A percentile compares a stretch with the other conserved stretches of the same genome.
Evolutionary conservation across 2,888 invertebrate genomes (phyloP).

Genomic region (Lasioglossum oenotherae): DNA sequence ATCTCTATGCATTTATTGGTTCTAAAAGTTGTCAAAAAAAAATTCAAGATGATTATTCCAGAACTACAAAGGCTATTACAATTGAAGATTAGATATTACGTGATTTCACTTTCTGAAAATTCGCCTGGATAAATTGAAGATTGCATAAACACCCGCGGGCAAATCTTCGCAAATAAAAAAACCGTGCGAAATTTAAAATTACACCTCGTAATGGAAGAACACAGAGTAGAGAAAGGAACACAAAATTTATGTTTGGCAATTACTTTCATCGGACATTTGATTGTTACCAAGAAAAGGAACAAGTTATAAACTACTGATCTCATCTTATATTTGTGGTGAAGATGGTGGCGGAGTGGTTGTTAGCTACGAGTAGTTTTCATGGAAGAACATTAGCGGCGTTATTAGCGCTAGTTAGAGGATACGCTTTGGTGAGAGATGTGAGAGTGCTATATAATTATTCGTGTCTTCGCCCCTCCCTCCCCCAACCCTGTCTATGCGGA

Average conservation of each 20-base stretch:
- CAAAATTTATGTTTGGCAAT: neutral
- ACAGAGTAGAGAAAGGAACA: neutral
- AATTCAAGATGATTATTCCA: too few relatives aligned
- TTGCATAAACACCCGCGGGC: too few relatives aligned
- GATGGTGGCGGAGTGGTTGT: slow-evolving; percentile 66
- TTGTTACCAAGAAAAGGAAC: slow-evolving; percentile 44
- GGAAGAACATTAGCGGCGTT: slow-evolving; percentile 80
- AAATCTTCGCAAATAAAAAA: too few relatives aligned
- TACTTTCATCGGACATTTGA: neutral
- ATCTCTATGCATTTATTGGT: too few relatives aligned
- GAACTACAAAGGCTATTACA: too few relatives aligned
- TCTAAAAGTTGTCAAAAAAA: too few relatives aligned
- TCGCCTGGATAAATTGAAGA: too few relatives aligned
- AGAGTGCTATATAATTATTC: slow-evolving; percentile 79
- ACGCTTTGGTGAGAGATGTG: slow-evolving; percentile 77
- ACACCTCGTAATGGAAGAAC: neutral
- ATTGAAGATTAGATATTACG: too few relatives aligned
- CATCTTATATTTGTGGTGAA: slow-evolving; percentile 63
- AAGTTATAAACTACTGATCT: slow-evolving; percentile 53
- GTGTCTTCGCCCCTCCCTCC: slow-evolving; percentile 41
- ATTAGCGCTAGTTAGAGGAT: slow-evolving; percentile 81
- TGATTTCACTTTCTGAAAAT: too few relatives aligned
- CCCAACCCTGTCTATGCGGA: slow-evolving; percentile 47
- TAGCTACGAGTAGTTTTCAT: slow-evolving; percentile 78
- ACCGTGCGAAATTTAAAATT: too few relatives aligned